Evolutionary conservation across 2,888 invertebrate genomes (phyloP).

Genomic region (Drosophila meridiana): DNA sequence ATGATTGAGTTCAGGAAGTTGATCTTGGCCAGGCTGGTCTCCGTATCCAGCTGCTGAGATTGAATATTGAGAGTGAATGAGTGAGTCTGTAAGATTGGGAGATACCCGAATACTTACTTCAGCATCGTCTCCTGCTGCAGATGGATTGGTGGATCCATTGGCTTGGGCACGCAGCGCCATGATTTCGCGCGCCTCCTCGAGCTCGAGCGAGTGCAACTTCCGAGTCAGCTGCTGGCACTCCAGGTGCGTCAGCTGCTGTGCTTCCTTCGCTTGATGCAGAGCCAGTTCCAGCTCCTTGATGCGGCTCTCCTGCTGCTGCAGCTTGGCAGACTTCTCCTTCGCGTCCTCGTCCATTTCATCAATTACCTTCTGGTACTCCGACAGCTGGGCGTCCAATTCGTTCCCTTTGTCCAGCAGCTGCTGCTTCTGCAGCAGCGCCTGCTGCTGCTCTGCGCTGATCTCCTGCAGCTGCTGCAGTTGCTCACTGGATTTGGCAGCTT

Average conservation of each 20-base stretch:
- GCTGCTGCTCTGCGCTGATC: slow-evolving; percentile 47
- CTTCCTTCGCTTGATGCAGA: slow-evolving; percentile 45
- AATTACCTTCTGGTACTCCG: slow-evolving; percentile 76
- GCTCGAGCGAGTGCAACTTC: slow-evolving; percentile 63
- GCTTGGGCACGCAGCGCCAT: slow-evolving; percentile 57
- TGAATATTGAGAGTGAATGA: not conserved
- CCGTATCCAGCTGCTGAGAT: slow-evolving; percentile 85
- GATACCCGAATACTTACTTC: slow-evolving; percentile 20
- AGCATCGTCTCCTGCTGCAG: slow-evolving; percentile 8
- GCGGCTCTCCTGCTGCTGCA: slow-evolving; percentile 58
- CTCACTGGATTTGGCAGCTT: slow-evolving; percentile 41
- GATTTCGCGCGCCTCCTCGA: slow-evolving; percentile 75
- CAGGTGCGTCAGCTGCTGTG: slow-evolving; percentile 48
- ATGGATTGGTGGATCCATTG: slow-evolving; percentile 28
- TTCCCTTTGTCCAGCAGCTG: slow-evolving; percentile 49
- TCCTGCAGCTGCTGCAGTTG: slow-evolving; percentile 60
- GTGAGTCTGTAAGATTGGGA: not conserved
- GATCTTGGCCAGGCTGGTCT: slow-evolving; percentile 88
- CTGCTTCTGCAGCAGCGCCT: slow-evolving; percentile 45
- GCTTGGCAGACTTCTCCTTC: slow-evolving; percentile 49
- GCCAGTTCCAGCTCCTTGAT: slow-evolving; percentile 60
- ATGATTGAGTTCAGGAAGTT: slow-evolving; percentile 98
- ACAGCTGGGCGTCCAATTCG: slow-evolving; percentile 64
- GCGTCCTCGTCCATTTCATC: slow-evolving; percentile 79
- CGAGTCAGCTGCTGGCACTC: slow-evolving; percentile 61